These are phyloP conservation scores for Malachius bipustulatus DNA, from an alignment of 2,888 invertebrate genomes.

Conservation along the genomic window DNA sequence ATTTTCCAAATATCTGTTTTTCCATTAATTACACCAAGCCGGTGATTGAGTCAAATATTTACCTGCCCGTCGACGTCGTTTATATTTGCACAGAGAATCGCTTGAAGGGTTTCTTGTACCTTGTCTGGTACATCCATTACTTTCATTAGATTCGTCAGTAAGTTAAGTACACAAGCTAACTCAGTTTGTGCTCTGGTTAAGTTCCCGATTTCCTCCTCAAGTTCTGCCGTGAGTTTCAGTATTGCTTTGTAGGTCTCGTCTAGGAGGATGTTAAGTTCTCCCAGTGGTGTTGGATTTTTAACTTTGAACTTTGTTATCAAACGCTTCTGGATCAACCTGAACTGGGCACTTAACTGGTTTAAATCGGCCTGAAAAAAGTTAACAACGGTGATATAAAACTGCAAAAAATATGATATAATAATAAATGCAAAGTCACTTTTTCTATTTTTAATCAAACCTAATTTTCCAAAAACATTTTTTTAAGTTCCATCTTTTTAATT, in stretches of 20 bases:
- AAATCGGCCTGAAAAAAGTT: slow-evolving; percentile 43
- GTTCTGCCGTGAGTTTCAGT: slow-evolving; percentile 38
- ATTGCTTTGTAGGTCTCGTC: slow-evolving; percentile 57
- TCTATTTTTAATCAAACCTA: too few species aligned
- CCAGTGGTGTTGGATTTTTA: slow-evolving; percentile 61
- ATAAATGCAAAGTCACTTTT: too few species aligned
- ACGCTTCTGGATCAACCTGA: slow-evolving; percentile 63
- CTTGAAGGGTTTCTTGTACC: slow-evolving; percentile 23
- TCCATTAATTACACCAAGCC: too few species aligned
- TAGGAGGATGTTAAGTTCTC: slow-evolving; percentile 57
- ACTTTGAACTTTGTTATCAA: slow-evolving; percentile 68
- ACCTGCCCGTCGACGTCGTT: slow-evolving; percentile 32
- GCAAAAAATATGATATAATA: too few species aligned
- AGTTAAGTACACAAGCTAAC: slow-evolving; percentile 28
- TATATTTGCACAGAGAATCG: slow-evolving; percentile 26
- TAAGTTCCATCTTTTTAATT: too few species aligned
- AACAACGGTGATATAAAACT: too few species aligned
- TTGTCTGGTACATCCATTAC: slow-evolving; percentile 27
- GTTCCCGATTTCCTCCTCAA: slow-evolving; percentile 37
- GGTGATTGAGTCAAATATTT: too few species aligned
- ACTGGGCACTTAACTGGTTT: slow-evolving; percentile 53
- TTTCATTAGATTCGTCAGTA: slow-evolving; percentile 26
- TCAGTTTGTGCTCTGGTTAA: slow-evolving; percentile 27
- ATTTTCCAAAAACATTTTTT: too few species aligned
- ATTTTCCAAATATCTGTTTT: too few species aligned